Conservation (phyloP, 2,888 invertebrate species). For the Carpatolechia fugitivella region DNA sequence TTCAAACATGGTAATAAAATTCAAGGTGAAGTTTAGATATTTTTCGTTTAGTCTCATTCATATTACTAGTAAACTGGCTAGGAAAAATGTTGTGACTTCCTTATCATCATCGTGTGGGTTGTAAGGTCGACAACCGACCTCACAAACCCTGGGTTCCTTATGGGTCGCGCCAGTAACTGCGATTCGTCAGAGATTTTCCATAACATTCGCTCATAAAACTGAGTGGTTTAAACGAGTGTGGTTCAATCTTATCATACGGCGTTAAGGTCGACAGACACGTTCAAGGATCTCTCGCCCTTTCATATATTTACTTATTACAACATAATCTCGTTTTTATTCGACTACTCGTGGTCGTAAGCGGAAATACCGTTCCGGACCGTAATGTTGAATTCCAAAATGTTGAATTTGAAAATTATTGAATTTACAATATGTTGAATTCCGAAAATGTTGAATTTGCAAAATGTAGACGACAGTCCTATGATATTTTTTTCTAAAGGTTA, state of each 20-base stretch:
- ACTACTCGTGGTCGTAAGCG: not conserved
- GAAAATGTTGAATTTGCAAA: too few relatives aligned
- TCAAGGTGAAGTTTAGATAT: constrained; percentile 40
- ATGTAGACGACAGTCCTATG: not conserved
- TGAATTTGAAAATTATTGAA: too few relatives aligned
- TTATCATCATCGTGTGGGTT: too few relatives aligned
- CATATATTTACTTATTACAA: constrained; percentile 6
- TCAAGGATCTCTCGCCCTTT: constrained; percentile 40
- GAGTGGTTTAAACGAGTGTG: constrained; percentile 36
- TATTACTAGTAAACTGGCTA: not conserved
- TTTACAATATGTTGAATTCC: too few relatives aligned
- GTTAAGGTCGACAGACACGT: constrained; percentile 45
- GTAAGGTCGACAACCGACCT: too few relatives aligned
- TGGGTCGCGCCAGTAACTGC: constrained; percentile 13
- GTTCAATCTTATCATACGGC: constrained; percentile 35
- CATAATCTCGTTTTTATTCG: constrained; percentile 8
- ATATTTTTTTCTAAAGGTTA: not conserved
- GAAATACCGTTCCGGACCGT: not conserved
- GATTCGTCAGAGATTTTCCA: constrained; percentile 24
- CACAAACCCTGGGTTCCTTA: constrained; percentile 18
- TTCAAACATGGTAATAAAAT: constrained; percentile 42
- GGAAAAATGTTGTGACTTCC: not conserved
- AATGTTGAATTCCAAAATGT: too few relatives aligned
- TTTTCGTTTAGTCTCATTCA: constrained; percentile 28
- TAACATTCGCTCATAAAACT: constrained; percentile 33